phyloP scores from a whole-genome alignment of 2,888 invertebrate species.

The Microchrysa polita region DNA sequence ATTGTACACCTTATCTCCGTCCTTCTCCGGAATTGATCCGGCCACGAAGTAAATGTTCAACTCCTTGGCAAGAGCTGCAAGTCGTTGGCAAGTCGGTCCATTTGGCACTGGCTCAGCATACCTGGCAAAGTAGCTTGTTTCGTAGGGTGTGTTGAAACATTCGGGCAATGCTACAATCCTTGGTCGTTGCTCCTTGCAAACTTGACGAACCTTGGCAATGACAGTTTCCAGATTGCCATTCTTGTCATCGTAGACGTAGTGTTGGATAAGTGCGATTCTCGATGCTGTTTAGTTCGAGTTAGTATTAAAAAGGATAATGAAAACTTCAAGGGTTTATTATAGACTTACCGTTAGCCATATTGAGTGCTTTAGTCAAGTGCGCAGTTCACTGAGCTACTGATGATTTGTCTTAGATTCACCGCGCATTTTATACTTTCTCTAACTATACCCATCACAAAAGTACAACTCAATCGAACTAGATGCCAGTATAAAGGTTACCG shows the following conservation, averaged over 20 bases:
- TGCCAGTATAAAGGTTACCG: no score
- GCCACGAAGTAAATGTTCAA: conserved; percentile 84
- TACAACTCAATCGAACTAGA: no score
- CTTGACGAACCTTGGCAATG: conserved; percentile 73
- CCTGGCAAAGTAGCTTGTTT: conserved; percentile 78
- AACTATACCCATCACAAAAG: no score
- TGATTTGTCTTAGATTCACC: background rate
- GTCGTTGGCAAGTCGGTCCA: conserved; percentile 77
- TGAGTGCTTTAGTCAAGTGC: background rate
- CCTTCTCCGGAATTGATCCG: conserved; percentile 88
- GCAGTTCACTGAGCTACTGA: background rate
- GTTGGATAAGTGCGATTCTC: conserved; percentile 80
- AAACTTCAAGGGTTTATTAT: background rate
- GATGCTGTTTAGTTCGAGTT: background rate
- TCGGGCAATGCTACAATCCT: conserved; percentile 79
- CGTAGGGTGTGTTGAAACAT: conserved; percentile 96
- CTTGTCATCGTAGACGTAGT: conserved; percentile 77
- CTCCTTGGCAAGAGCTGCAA: conserved; percentile 80
- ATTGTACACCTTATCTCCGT: conserved; percentile 74
- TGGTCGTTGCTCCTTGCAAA: conserved; percentile 69
- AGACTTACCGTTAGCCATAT: background rate
- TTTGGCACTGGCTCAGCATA: conserved; percentile 88
- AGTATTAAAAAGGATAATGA: no score
- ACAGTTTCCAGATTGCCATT: conserved; percentile 76
- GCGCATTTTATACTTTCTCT: no score